Percentiles rank a stretch among this genome's conserved stretches.
phyloP scores from a whole-genome alignment of 2,888 invertebrate species.

The Limnephilus rhombicus region DNA sequence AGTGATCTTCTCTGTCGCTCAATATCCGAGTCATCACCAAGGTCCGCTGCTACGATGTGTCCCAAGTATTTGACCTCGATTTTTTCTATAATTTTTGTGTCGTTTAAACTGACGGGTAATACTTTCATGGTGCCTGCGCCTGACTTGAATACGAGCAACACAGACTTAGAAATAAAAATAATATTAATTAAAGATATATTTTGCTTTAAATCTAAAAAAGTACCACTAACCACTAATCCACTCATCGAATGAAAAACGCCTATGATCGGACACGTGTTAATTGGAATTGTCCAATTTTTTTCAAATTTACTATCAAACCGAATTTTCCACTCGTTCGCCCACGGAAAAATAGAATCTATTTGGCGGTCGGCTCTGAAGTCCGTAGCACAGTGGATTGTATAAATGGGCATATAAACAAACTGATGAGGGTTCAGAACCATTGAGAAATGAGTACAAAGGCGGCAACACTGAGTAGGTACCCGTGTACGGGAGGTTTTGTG shows the following conservation, averaged over 20 bases:
- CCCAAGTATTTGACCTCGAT: too few species aligned
- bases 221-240: too few species aligned
- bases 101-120: too few species aligned
- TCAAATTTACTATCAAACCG: background rate
- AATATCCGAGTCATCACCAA: too few species aligned
- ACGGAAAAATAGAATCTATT: slow-evolving; percentile 30
- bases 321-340: slow-evolving; percentile 1
- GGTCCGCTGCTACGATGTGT: too few species aligned
- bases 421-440: slow-evolving; percentile 59
- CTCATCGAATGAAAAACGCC: background rate
- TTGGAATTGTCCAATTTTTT: background rate
- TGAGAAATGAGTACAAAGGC: slow-evolving; percentile 49
- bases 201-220: too few species aligned
- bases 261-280: background rate
- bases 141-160: too few species aligned
- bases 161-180: too few species aligned
- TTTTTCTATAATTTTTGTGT: too few species aligned
- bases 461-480: slow-evolving; percentile 30
- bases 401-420: slow-evolving; percentile 57
- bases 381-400: slow-evolving; percentile 44
- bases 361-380: background rate
- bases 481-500: slow-evolving; percentile 27
- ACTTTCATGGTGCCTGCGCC: too few species aligned
- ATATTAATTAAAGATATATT: too few species aligned
- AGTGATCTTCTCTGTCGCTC: too few species aligned